Base-by-base conservation (phyloP, 2,888 invertebrate genomes). In the Hirtodrosophila trivittata region DNA sequence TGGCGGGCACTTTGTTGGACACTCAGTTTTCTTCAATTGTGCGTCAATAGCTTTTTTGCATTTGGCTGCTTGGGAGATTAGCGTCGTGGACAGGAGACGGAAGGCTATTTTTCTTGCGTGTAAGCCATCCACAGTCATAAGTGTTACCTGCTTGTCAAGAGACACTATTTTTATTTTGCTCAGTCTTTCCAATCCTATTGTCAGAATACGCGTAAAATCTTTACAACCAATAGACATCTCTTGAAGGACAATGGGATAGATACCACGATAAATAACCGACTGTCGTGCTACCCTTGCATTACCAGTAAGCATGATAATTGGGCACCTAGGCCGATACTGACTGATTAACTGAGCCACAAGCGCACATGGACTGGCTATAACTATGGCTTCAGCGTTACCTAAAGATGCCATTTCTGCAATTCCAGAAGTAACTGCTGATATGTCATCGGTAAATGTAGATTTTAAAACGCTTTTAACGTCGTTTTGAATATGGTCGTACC, bases 351-450 rank as follows among this genome's bases (percentile, higher is more conserved):
- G 95, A 10, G 98, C 97, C 0, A 90, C 88, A 43, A 89, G 69
- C 7, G 89, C 86, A 28, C 87, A 87, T 10, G 88, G 88, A 5
- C 97, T 96, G 39, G 95, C 91, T 39, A 95, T 93, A 70, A 97
- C 93, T 68, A 97, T 96, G 37, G 98, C 98, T 7, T 95, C 93
- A 0, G 98, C 98, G 81, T 95, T 92, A 89, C 95, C 95, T 89
- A 97, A 96, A 75, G 95, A 93, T 0, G 98, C 95, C 0, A 98
- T 98, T 86, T 98, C 97, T 1, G 98, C 98, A 0, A 98, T 95
- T 0, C 98, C 88, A 77, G 98, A 96, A 10, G 98, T 98, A 5
- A 96, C 94, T 0, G 96, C 95, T 89, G 98, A 97, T 1, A 97
- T 95, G 16, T 96, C 95, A 89, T 98, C 98, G 14, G 96, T 93